These are phyloP conservation scores for Andricus quercusramuli DNA, from an alignment of 2,888 invertebrate species.

Conservation along the genomic window DNA sequence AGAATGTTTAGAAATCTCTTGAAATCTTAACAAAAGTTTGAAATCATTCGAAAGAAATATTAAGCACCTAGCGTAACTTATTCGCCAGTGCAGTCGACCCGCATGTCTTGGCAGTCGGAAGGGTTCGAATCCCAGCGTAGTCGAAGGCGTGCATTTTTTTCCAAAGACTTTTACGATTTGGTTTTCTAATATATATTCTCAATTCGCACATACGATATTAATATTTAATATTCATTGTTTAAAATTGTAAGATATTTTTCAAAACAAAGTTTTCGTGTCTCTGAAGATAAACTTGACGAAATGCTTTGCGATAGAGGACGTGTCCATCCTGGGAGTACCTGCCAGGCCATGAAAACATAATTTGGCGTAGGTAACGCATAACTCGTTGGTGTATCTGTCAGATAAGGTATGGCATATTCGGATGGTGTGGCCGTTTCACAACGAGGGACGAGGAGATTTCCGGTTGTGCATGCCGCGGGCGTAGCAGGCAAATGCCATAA, in stretches of 20 bases:
- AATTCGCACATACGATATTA: too few relatives aligned
- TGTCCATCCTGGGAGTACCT: conserved; percentile 40
- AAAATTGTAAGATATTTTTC: background rate
- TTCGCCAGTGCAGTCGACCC: too few relatives aligned
- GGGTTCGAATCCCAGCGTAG: too few relatives aligned
- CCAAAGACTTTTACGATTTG: too few relatives aligned
- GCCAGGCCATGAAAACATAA: conserved; percentile 54
- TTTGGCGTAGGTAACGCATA: conserved; percentile 60
- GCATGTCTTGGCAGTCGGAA: too few relatives aligned
- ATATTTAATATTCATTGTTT: background rate
- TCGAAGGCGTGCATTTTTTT: too few relatives aligned
- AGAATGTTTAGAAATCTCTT: too few relatives aligned
- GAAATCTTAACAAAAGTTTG: too few relatives aligned
- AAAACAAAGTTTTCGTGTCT: background rate
- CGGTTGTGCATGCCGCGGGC: conserved; percentile 45
- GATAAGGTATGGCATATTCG: conserved; percentile 61
- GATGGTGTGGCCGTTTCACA: conserved; percentile 42
- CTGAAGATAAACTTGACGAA: conserved; percentile 24
- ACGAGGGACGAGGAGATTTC: conserved; percentile 27
- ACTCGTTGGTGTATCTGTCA: conserved; percentile 60
- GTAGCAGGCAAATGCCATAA: conserved; percentile 52
- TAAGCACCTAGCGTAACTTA: too few relatives aligned
- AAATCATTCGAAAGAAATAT: too few relatives aligned
- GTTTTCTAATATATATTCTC: too few relatives aligned
- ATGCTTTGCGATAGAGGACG: conserved; percentile 46